Evolutionary conservation across 2,888 invertebrate species (phyloP).

Genomic region (Laspeyria flexula): DNA sequence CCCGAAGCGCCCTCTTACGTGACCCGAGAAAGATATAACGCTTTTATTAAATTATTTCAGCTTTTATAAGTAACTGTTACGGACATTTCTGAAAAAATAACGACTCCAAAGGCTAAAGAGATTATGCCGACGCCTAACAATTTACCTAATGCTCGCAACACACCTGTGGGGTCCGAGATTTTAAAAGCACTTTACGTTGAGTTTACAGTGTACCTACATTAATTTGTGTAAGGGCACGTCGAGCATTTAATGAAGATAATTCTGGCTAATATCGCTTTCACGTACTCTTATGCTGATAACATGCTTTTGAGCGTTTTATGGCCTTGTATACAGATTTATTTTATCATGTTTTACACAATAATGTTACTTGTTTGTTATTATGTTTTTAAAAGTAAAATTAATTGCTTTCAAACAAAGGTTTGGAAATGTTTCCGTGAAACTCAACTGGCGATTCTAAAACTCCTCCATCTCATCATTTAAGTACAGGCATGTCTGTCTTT

Average conservation of each 20-base stretch:
- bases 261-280: conserved; percentile 40
- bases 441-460: too few species aligned
- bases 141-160: conserved; percentile 47
- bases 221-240: conserved; percentile 49
- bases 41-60: conserved; percentile 83
- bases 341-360: neutral
- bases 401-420: too few species aligned
- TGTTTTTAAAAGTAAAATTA: neutral
- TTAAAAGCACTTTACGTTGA: conserved; percentile 50
- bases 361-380: neutral
- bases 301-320: conserved; percentile 24
- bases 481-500: too few species aligned
- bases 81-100: conserved; percentile 71
- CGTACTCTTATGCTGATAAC: conserved; percentile 40
- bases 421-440: too few species aligned
- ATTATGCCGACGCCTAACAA: conserved; percentile 59
- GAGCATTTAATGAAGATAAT: conserved; percentile 50
- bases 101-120: conserved; percentile 65
- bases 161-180: conserved; percentile 51
- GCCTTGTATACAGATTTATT: neutral
- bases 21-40: conserved; percentile 83
- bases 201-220: conserved; percentile 47
- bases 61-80: conserved; percentile 76
- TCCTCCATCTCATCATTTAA: too few species aligned
- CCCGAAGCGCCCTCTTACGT: conserved; percentile 82